These are phyloP conservation scores for Triops cancriformis DNA, from an alignment of 1,140 invertebrate genomes.

Conservation along the genomic window DNA sequence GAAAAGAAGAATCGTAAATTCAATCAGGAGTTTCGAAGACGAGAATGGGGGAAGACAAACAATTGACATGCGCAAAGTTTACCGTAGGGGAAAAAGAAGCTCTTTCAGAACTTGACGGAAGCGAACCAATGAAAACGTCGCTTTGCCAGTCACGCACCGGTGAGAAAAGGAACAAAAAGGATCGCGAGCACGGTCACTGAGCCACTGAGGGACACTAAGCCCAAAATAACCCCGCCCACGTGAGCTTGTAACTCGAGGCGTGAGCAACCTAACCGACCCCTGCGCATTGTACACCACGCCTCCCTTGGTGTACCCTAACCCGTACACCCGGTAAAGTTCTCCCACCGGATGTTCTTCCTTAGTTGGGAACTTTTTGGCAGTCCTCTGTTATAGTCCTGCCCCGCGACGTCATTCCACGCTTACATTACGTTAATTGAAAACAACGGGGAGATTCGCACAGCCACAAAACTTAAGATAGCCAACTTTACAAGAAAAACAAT, in stretches of 20 bases:
- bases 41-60: background rate
- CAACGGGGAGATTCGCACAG: too few species aligned
- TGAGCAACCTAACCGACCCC: background rate
- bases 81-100: conserved; percentile 6
- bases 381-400: background rate
- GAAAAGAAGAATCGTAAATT: background rate
- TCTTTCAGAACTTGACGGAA: background rate
- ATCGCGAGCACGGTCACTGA: background rate
- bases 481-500: too few species aligned
- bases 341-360: conserved; percentile 8
- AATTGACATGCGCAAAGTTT: background rate
- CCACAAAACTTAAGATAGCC: too few species aligned
- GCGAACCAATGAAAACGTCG: conserved; percentile 8
- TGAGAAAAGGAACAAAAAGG: background rate
- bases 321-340: background rate
- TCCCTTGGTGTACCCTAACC: background rate
- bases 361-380: conserved; percentile 5
- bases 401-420: background rate
- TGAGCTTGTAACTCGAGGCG: too few species aligned
- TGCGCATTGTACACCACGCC: background rate
- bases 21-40: background rate
- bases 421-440: background rate
- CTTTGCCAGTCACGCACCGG: background rate
- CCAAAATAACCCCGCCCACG: too few species aligned
- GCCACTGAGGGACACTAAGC: background rate